Evolutionary conservation across 2,797 vertebrate species (phyloP), one percentile per base, ranked within the genome.

Genomic region (Pteropus rufus): DNA sequence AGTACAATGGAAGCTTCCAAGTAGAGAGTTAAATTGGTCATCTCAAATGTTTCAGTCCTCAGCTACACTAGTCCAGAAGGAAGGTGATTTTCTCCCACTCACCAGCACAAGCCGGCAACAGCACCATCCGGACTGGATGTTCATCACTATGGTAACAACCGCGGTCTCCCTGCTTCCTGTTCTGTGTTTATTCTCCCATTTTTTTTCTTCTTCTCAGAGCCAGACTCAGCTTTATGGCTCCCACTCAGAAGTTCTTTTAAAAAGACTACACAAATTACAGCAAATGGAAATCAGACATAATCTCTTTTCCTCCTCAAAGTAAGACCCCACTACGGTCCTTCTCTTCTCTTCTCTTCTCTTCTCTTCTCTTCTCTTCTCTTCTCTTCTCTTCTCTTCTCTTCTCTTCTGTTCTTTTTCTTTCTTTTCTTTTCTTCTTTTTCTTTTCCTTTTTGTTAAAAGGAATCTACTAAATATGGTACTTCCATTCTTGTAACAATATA

Each of bases 131-230:
- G 80, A 26, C 84, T 16, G 62, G 23, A 44, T 70, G 92, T 14
- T 89, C 87, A 52, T 98, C 52, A 49, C 96, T 79, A 96, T 94
- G 93, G 95, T 77, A 95, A 97, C 96, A 65, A 64, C 46, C 9
- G 0, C 36, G 54, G 49, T 81, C 83, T 90, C 90, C 65, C 92
- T 26, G 87, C 65, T 92, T 96, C 79, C 84, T n/a, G 76, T 62
- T 87, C 21, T 1, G 58, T 97, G 89, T 90, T 79, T 75, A 46
- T 85, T 62, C 92, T 96, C 72, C 89, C 81, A 49, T 95, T 82
- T 85, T 82, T 31, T 31, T 58, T 70, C 60, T 58, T 85, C 76
- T 80, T 41, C 39, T 81, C 41, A 34, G 76, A 96, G 56, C 62
- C 90, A 95, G 69, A 73, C 81, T 88, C 34, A 54, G 80, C 29